Evolutionary conservation across 2,113 vertebrate species (phyloP), one percentile per base, ranked within the genome.

Genomic region (Copsychus sechellarum): DNA sequence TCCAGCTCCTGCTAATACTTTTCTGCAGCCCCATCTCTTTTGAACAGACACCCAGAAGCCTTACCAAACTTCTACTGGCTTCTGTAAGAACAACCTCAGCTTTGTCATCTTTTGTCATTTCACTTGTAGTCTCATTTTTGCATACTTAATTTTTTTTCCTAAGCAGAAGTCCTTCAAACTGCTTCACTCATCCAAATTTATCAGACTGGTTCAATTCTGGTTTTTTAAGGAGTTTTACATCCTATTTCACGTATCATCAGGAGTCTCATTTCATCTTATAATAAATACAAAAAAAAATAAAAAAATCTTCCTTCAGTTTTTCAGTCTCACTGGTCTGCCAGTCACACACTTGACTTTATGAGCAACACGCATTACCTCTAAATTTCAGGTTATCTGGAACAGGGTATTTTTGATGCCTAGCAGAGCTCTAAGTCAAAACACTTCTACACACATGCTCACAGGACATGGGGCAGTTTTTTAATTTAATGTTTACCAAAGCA

Each of bases 241-340:
- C 9, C 12, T 18, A 36, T 29, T 90, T 72, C 28, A 53, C n/a
- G 51, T 26, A 62, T 1, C 29, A 74, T 1, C 29, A 64, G 18
- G 5, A 60, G 3, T 40, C 20, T 70, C 12, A 38, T 51, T 71
- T 54, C 12, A 61, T 14, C n/a, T 57, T 61, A 7, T 1, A n/a
- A 5, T 20, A 84, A 28, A 18, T 19, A 40, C 0, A 0, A 43
- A 29, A 66, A 31, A 65, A 36, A 29, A 66, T 26, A 65, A 36
- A 36, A 22, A 57, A n/a, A 20, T 7, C 20, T 56, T 65, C 5
- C 38, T 67, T 80, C 15, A 33, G 24, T 26, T 81, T 91, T 79
- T 26, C 53, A 64, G 43, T 36, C 48, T 65, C 42, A 43, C 14
- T 54, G 31, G 73, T 5, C 0, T 34, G 28, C 11, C 29, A 38